phyloP scores from a whole-genome alignment of 2,888 invertebrate genomes.

The Drosophila nigritarsus region DNA sequence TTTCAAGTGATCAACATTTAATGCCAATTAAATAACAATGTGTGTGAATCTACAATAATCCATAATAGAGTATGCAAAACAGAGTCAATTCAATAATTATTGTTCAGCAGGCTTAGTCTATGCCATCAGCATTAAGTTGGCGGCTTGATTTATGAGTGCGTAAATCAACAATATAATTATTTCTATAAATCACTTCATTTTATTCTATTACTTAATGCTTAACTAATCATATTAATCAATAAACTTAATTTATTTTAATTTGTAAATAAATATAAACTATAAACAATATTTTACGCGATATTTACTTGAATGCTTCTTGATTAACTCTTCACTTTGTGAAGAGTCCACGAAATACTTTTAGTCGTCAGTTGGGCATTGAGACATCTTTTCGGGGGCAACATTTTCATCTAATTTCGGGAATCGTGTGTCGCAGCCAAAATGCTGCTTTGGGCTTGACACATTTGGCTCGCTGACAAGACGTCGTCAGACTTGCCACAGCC shows the following conservation, averaged over 20 bases:
- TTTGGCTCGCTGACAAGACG: constrained; percentile 46
- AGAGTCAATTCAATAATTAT: background rate
- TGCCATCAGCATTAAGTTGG: background rate
- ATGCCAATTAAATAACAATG: background rate
- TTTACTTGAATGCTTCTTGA: constrained; percentile 12
- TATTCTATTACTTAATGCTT: background rate
- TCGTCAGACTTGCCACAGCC: constrained; percentile 20
- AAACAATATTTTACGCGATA: background rate
- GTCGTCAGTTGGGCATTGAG: constrained; percentile 4
- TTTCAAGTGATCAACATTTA: background rate
- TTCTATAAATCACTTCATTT: background rate
- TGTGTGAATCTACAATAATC: background rate
- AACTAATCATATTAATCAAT: background rate
- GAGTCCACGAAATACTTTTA: constrained; percentile 9
- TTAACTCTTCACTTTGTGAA: constrained; percentile 23
- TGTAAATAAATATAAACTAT: background rate
- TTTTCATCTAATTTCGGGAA: constrained; percentile 20
- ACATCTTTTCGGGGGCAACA: constrained; percentile 17
- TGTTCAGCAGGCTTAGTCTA: background rate
- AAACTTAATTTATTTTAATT: background rate
- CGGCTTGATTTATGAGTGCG: constrained; percentile 18
- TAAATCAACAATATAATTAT: background rate
- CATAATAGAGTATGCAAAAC: constrained; percentile 1
- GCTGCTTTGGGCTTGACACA: constrained; percentile 35
- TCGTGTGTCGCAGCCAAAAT: constrained; percentile 31